These are phyloP conservation scores for Uropsilus gracilis DNA, from an alignment of 2,113 vertebrate genomes.

Conservation along the genomic window DNA sequence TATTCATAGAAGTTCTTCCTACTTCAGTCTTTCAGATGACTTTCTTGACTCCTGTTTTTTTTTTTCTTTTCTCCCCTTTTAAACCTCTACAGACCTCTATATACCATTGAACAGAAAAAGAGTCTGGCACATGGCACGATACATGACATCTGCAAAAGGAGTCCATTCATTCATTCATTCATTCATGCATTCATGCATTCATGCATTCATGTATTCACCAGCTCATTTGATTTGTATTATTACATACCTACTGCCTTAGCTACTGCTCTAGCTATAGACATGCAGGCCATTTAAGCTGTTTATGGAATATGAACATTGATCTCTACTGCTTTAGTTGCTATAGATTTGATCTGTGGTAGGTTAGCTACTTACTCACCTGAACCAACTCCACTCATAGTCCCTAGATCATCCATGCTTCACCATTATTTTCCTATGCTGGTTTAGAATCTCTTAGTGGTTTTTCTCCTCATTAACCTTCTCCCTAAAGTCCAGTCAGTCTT, in stretches of 20 bases:
- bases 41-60: background rate
- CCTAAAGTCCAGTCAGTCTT: background rate
- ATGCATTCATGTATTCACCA: background rate
- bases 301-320: background rate
- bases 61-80: background rate
- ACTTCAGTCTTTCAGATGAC: background rate
- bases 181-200: background rate
- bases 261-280: no score
- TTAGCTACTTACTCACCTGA: background rate
- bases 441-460: background rate
- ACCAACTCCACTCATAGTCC: background rate
- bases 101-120: conserved; percentile 21
- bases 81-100: background rate
- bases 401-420: background rate
- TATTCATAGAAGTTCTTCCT: background rate
- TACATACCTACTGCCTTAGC: background rate
- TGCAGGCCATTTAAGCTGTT: background rate
- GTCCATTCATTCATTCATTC: background rate
- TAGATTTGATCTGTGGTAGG: background rate
- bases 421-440: background rate
- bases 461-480: background rate
- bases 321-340: background rate
- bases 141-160: background rate
- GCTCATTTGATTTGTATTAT: background rate
- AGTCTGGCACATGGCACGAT: no score